Percentiles rank a stretch among this genome's conserved stretches.
These are phyloP conservation scores for Nycticorax nycticorax DNA, from an alignment of 2,113 vertebrate species.

Conservation along the genomic window DNA sequence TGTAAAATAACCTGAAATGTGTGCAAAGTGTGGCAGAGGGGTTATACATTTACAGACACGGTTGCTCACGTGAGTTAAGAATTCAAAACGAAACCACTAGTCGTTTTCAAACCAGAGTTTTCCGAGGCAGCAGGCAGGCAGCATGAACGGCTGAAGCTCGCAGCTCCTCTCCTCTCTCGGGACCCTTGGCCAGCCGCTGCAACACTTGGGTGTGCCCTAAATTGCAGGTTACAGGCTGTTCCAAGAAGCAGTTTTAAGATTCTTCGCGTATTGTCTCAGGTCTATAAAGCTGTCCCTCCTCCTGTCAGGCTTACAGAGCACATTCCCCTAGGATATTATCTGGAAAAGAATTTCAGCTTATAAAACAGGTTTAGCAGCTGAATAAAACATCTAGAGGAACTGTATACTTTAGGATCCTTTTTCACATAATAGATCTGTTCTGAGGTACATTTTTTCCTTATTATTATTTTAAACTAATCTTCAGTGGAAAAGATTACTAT, in stretches of 20 bases:
- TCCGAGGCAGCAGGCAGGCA: rapidly evolving
- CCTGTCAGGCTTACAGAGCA: not conserved
- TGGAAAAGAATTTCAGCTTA: constrained; percentile 26
- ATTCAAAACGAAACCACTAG: not conserved
- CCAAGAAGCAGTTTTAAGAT: not conserved
- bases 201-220: not conserved
- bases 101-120: rapidly evolving
- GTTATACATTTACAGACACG: rapidly evolving
- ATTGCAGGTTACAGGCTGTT: not conserved
- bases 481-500: not conserved
- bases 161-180: not conserved
- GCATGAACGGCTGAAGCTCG: rapidly evolving
- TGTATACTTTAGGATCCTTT: not conserved
- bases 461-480: constrained; percentile 1
- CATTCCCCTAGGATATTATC: not conserved
- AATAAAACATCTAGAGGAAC: not conserved
- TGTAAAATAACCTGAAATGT: not conserved
- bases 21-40: not conserved
- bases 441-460: not conserved
- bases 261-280: not conserved
- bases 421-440: not conserved
- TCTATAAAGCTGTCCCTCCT: not conserved
- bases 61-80: not conserved
- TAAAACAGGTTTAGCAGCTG: constrained; percentile 3
- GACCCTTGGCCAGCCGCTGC: not conserved